Conservation (phyloP, 1,140 invertebrate genomes). For the Prorops nasuta region DNA sequence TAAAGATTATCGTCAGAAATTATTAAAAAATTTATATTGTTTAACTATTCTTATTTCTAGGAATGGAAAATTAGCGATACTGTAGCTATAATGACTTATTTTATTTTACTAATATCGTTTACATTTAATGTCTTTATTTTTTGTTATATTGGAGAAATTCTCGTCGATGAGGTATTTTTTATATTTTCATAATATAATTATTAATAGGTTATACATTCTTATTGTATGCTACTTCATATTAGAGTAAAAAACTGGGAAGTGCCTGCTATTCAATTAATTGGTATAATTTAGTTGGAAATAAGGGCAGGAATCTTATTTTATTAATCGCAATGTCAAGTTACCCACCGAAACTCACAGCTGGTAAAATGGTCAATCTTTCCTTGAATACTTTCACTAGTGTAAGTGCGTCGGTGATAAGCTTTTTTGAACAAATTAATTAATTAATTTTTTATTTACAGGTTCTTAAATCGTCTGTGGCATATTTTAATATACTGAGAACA, state of each 20-base stretch:
- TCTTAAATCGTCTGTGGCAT: conserved; percentile 11
- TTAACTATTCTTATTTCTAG: conserved; percentile 15
- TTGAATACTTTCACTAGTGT: conserved; percentile 17
- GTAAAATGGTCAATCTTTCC: conserved; percentile 21
- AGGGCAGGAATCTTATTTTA: conserved; percentile 7
- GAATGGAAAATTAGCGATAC: conserved; percentile 23
- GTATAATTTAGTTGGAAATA: conserved; percentile 15
- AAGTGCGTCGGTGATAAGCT: conserved; percentile 2
- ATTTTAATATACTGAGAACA: conserved; percentile 12
- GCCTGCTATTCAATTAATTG: conserved; percentile 14
- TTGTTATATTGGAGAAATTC: conserved; percentile 30
- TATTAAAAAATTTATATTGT: background rate
- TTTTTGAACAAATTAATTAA: background rate
- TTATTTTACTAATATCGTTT: conserved; percentile 24
- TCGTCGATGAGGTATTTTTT: conserved; percentile 23
- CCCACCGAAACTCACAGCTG: conserved; percentile 23
- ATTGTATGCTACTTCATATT: background rate
- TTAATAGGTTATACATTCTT: background rate
- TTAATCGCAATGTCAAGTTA: conserved; percentile 17
- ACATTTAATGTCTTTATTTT: conserved; percentile 34
- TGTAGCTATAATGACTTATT: conserved; percentile 24
- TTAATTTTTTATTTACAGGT: conserved; percentile 7
- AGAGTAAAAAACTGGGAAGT: conserved; percentile 7
- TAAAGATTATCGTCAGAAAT: conserved; percentile 7
- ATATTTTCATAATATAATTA: background rate